Evolutionary conservation across 1,140 invertebrate genomes (phyloP), one percentile per base, ranked within the genome.

Genomic region (Sycophaga agraensis): DNA sequence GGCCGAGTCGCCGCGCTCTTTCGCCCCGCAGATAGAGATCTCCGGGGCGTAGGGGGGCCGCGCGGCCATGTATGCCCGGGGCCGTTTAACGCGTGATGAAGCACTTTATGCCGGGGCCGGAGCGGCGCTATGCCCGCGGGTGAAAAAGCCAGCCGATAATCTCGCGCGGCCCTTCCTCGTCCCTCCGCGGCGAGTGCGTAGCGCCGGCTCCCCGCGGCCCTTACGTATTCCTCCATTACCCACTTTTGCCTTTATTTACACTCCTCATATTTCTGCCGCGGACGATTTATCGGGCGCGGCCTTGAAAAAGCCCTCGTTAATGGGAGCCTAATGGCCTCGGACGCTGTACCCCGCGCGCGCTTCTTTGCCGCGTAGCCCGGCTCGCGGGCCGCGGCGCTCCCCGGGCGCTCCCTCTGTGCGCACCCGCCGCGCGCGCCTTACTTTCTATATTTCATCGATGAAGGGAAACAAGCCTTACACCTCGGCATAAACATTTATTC

Each of bases 21-120:
- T 69, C 62, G 60, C 68, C 51, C 64, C 28, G 4, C 42, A 66
- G 66, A 71, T 71, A 67, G 28, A 26, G 57, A 68, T 67, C 70
- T 68, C 55, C 56, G 63, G 62, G 58, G 55, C 54, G 59, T 59
- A 46, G 34, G 45, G 12, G n/a, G 22, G 28, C 28, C 5, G 28
- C 5, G 4, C 28, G 28, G 28, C 4, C n/a, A 42, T 9, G 9
- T 42, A 17, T 42, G 19, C 40, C 4, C 5, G 7, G 5, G 16
- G 59, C 39, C 54, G 46, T 67, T 68, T 56, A 66, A 59, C 61
- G 64, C 31, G 61, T 68, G 68, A 71, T 63, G 65, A 68, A 66
- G 55, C 43, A 55, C 57, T 64, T 60, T 53, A 54, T 57, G 57
- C 22, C 40, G 42, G 28, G 5, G 28, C 28, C 28, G 28, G 28